Conservation (phyloP, 2,113 vertebrate species). For the Thamnophis sirtalis region DNA sequence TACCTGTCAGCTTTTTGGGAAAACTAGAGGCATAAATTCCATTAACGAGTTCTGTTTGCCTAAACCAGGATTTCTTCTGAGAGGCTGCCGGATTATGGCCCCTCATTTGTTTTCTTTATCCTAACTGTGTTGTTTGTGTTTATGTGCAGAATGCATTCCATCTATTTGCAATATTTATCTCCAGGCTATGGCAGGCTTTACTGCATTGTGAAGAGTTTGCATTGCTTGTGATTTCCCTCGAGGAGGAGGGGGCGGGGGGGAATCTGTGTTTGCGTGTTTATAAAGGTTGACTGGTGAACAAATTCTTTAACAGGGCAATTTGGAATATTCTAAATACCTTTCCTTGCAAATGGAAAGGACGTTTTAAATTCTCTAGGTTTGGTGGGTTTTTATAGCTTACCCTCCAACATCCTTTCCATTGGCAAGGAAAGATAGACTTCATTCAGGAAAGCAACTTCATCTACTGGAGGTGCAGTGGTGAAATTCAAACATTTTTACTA, state of each 20-base stretch:
- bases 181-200: constrained; percentile 2
- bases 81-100: fast-evolving
- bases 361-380: constrained; percentile 38
- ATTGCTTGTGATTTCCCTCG: constrained; percentile 46
- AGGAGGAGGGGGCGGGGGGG: constrained; percentile 51
- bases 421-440: constrained; percentile 17
- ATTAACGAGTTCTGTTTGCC: not conserved
- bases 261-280: constrained; percentile 24
- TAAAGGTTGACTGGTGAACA: constrained; percentile 54
- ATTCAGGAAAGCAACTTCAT: not conserved
- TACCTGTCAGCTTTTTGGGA: not conserved
- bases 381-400: not conserved
- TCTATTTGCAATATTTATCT: constrained; percentile 17
- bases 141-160: constrained; percentile 33
- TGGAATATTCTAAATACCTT: constrained; percentile 33
- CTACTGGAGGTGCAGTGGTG: too few relatives aligned
- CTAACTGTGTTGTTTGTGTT: not conserved
- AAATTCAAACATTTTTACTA: too few relatives aligned
- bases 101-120: fast-evolving
- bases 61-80: fast-evolving
- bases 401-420: not conserved
- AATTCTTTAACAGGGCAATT: constrained; percentile 39
- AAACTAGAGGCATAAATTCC: not conserved
- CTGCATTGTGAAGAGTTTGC: constrained; percentile 16
- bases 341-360: too few relatives aligned